These are phyloP conservation scores for Geotrupes spiniger DNA, from an alignment of 2,888 invertebrate species.

Conservation along the genomic window DNA sequence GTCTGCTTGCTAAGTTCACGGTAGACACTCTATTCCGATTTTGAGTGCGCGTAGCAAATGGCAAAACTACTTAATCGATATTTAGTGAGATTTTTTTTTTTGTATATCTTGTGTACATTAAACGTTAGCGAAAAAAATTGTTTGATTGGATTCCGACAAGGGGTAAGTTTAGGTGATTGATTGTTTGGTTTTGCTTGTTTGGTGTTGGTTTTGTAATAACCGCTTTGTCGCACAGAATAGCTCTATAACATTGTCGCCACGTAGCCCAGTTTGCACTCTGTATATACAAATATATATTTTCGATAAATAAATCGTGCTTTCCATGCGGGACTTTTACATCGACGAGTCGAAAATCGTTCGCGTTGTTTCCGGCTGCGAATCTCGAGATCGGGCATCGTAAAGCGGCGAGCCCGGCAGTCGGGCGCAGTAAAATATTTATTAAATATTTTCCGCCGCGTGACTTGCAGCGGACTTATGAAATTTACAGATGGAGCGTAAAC, in stretches of 20 bases:
- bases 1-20: slow-evolving; percentile 39
- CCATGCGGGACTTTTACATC: too few relatives aligned
- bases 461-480: too few relatives aligned
- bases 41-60: background rate
- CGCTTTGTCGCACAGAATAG: slow-evolving; percentile 12
- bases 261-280: background rate
- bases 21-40: slow-evolving; percentile 9
- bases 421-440: too few relatives aligned
- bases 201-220: background rate
- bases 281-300: slow-evolving; percentile 6
- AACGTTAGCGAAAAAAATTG: too few relatives aligned
- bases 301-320: background rate
- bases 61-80: background rate
- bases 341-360: too few relatives aligned
- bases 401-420: too few relatives aligned
- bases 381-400: too few relatives aligned
- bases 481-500: too few relatives aligned
- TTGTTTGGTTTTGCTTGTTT: slow-evolving; percentile 5
- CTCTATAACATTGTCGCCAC: slow-evolving; percentile 3
- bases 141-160: background rate
- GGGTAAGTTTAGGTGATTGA: background rate
- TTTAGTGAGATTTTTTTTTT: background rate
- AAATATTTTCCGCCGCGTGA: too few relatives aligned
- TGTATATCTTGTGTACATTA: too few relatives aligned
- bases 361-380: too few relatives aligned